A percentile compares a stretch with the other conserved stretches of the same genome.
Conservation (phyloP, 2,113 vertebrate species). For the Pseudorectes ferrugineus region DNA sequence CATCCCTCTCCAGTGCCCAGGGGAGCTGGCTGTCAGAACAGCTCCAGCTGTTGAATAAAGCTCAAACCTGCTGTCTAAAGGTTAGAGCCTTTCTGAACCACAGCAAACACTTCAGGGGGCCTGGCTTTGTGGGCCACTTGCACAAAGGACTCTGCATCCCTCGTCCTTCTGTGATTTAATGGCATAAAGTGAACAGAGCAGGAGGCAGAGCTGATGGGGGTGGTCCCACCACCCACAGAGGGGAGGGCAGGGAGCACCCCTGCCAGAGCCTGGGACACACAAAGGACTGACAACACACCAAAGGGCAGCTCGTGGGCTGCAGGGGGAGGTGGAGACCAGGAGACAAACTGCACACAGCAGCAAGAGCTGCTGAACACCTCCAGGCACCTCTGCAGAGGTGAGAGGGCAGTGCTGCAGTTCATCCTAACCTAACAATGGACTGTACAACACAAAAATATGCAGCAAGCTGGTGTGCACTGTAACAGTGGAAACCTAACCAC, state of each 20-base stretch:
- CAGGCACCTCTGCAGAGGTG: neutral
- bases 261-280: neutral
- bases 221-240: neutral
- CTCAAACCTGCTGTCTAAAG: conserved; percentile 33
- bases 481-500: neutral
- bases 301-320: neutral
- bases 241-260: neutral
- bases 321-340: neutral
- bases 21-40: neutral
- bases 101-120: neutral
- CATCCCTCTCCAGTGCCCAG: neutral
- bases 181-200: neutral
- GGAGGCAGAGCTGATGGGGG: neutral
- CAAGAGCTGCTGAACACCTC: neutral
- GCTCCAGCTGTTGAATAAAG: conserved; percentile 54
- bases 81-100: conserved; percentile 11
- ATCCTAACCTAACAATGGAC: neutral
- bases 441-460: neutral
- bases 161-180: neutral
- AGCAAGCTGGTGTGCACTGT: neutral
- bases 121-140: neutral
- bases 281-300: neutral
- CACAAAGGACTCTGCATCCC: neutral
- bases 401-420: neutral
- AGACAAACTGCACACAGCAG: rapidly evolving